Base-by-base conservation (phyloP, 1,140 invertebrate genomes). In the Heliothis subflexa region DNA sequence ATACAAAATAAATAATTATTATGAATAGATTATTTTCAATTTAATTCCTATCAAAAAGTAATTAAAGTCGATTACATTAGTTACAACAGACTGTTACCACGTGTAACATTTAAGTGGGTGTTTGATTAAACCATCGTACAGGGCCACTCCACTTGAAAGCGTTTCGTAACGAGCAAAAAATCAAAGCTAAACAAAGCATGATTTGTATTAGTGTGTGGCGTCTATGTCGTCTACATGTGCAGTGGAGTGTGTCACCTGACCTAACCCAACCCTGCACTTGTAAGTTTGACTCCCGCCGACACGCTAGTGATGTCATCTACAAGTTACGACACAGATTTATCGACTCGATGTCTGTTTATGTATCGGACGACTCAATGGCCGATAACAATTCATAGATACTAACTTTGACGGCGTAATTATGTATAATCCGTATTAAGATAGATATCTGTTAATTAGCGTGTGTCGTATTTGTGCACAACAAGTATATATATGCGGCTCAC, bases 231-330 rank as follows among this genome's bases (percentile, higher is more conserved):
- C 81, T 84, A 83, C 84, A 86, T 86, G 86, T 91, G 86, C 85
- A 85, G 75, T 87, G 83, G 77, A 90, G 86, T 85, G 84, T 88
- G 89, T 86, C 91, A 93, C 90, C 91, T 92, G 90, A 93, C 90
- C 92, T 92, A 87, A 89, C 91, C 83, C 90, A 92, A 92, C 90
- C 81, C 86, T 88, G 87, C 91, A 93, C 92, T 93, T 93, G 91
- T 92, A 86, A 81, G 78, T 83, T 75, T 84, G 85, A 85, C 85
- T 85, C 85, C 84, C 82, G 86, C 77, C 78, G 83, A 54, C 68
- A 49, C 10, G 21, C 45, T 81, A 87, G 87, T 79, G 84, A 83
- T 85, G 88, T 76, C 25, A 61, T 54, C 59, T 28, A 16, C 21
- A 9, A 64, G 13, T n/a, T 47, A 64, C 40, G 61, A 64, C 40